A percentile compares a stretch with the other conserved stretches of the same genome.
These are phyloP conservation scores for Spisula subtruncata DNA, from an alignment of 2,888 invertebrate genomes.

Conservation along the genomic window DNA sequence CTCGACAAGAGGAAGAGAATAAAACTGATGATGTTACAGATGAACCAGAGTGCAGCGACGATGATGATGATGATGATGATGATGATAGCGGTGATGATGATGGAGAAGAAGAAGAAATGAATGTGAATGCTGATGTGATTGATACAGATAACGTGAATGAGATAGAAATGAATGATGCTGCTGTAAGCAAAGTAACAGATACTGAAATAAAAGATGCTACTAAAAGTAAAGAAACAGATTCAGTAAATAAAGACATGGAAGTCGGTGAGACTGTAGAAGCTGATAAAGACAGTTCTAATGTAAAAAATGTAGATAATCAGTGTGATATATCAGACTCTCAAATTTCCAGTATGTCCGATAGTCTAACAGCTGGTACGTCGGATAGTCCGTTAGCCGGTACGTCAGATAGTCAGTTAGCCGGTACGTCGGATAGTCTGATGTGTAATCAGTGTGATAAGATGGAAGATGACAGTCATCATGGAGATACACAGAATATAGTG, in stretches of 20 bases:
- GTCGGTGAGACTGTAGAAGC: background rate
- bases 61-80: slow-evolving; percentile 52
- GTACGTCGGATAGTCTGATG: background rate
- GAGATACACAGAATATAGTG: background rate
- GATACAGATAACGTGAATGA: background rate
- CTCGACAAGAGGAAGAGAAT: slow-evolving; percentile 30
- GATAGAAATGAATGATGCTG: slow-evolving; percentile 24
- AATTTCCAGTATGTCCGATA: no score
- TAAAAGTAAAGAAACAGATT: background rate
- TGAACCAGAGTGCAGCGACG: slow-evolving; percentile 58
- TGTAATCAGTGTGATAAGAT: background rate
- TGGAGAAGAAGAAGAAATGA: slow-evolving; percentile 32
- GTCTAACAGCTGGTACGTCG: background rate
- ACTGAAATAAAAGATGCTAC: slow-evolving; percentile 3
- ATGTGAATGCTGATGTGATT: slow-evolving; percentile 40
- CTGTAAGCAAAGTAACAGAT: background rate
- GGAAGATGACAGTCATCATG: background rate
- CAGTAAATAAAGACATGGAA: slow-evolving; percentile 17
- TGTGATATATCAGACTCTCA: slow-evolving; percentile 30
- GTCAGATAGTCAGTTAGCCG: no score
- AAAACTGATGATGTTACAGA: slow-evolving; percentile 45
- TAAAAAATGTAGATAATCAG: background rate
- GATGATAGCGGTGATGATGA: slow-evolving; percentile 54
- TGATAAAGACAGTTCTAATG: background rate
- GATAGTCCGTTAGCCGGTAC: background rate